phyloP scores from a whole-genome alignment of 2,888 invertebrate species.

The Entomobrya proxima region DNA sequence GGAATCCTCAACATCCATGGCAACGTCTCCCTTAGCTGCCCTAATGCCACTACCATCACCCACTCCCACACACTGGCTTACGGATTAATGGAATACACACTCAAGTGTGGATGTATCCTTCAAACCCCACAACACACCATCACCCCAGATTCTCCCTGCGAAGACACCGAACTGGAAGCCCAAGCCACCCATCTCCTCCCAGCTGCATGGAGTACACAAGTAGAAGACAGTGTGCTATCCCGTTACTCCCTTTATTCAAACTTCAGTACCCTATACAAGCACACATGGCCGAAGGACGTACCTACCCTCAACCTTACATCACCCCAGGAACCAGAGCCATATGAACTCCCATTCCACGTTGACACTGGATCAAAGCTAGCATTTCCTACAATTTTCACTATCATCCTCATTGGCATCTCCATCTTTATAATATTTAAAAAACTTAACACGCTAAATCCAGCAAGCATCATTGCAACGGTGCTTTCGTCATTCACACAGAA shows the following conservation, averaged over 20 bases:
- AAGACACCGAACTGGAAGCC: no score
- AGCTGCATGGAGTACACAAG: neutral
- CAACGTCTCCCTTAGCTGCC: no score
- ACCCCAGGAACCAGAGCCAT: neutral
- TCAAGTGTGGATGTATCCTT: no score
- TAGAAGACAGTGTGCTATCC: neutral
- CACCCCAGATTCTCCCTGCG: no score
- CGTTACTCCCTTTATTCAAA: neutral
- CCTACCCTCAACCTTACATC: neutral
- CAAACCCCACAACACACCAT: no score
- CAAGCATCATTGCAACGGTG: neutral
- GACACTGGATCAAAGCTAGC: neutral
- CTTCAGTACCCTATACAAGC: neutral
- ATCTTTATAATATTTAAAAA: no score
- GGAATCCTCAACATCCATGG: no score
- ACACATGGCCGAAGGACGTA: neutral
- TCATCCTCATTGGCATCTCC: neutral
- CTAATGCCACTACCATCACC: no score
- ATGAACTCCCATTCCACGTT: constrained; percentile 1
- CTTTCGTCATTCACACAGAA: neutral
- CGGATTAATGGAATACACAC: no score
- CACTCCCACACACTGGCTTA: no score
- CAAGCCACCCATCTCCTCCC: neutral
- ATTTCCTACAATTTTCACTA: neutral
- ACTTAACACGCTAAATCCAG: neutral